Percentiles rank a stretch among this genome's conserved stretches.
These are phyloP conservation scores for Diuraphis noxia DNA, from an alignment of 1,140 invertebrate species.

Conservation along the genomic window DNA sequence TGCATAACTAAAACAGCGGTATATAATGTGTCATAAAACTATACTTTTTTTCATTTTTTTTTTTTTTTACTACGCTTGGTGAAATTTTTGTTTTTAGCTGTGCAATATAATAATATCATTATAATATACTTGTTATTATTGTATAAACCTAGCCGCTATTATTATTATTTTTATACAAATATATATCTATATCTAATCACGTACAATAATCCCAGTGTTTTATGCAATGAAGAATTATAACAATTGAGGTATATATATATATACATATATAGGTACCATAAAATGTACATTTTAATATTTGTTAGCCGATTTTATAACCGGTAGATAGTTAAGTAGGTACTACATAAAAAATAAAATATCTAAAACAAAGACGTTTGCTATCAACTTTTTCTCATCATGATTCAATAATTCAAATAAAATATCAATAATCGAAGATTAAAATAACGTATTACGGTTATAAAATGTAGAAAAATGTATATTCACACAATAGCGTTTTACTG, in stretches of 20 bases:
- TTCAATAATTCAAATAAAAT: too few species aligned
- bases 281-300: background rate
- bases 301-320: too few species aligned
- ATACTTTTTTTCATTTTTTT: background rate
- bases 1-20: background rate
- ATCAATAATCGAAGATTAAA: too few species aligned
- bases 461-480: background rate
- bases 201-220: background rate
- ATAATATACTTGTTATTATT: background rate
- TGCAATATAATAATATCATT: background rate
- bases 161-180: background rate
- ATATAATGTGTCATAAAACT: slow-evolving; percentile 4
- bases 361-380: background rate
- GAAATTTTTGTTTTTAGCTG: background rate
- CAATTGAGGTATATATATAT: background rate
- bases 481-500: background rate
- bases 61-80: background rate
- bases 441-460: too few species aligned
- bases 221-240: background rate
- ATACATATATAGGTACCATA: background rate
- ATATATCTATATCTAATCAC: background rate
- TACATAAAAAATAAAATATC: background rate
- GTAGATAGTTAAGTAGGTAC: too few species aligned
- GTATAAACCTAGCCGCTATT: background rate
- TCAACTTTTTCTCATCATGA: background rate